Evolutionary conservation across 2,113 vertebrate species (phyloP).

Genomic region (Phasianus colchicus): DNA sequence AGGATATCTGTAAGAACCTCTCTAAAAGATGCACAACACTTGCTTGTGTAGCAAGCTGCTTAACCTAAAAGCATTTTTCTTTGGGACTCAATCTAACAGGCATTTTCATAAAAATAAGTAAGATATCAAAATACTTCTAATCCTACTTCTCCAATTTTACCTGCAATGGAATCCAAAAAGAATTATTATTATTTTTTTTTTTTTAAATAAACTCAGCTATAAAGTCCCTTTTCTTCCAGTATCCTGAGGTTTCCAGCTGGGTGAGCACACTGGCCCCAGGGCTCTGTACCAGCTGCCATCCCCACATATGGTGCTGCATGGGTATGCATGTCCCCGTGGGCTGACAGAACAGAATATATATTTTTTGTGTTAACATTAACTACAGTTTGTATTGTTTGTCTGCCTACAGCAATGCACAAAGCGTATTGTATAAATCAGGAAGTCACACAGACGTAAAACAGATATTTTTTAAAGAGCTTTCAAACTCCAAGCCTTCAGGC

Average conservation of each 20-base stretch:
- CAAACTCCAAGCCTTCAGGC: conserved; percentile 45
- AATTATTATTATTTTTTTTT: background rate
- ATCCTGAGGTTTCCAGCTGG: conserved; percentile 6
- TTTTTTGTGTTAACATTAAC: conserved; percentile 25
- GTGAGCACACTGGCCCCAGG: background rate
- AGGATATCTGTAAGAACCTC: background rate
- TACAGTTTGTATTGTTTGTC: background rate
- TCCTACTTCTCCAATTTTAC: background rate
- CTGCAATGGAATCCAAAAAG: background rate
- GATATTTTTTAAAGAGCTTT: conserved; percentile 13
- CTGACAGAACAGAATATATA: background rate
- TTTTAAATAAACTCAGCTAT: background rate
- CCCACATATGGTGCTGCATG: background rate
- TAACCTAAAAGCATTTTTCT: background rate
- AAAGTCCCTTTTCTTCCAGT: background rate
- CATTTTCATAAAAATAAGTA: background rate
- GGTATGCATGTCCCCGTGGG: background rate
- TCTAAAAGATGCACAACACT: background rate
- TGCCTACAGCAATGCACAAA: conserved; percentile 41
- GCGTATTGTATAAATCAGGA: conserved; percentile 15
- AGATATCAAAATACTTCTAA: background rate
- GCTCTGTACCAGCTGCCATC: conserved; percentile 33
- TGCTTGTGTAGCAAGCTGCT: background rate
- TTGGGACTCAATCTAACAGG: background rate
- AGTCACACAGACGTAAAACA: conserved; percentile 27